phyloP scores from a whole-genome alignment of 2,888 invertebrate species.

The Vandiemenella viatica region DNA sequence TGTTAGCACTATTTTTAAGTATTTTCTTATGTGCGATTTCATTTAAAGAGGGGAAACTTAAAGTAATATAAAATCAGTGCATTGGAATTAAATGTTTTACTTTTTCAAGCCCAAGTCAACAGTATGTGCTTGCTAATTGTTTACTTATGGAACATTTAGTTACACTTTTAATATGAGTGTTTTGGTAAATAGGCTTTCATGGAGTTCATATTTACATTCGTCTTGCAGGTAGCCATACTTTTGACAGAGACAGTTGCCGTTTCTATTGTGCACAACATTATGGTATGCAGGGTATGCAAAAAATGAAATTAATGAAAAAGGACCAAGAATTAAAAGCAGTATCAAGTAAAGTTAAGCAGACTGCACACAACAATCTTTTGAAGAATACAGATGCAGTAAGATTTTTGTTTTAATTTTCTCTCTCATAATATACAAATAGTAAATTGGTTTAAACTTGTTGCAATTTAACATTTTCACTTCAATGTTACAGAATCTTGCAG shows the following conservation, averaged over 20 bases:
- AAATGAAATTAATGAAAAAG: conserved; percentile 17
- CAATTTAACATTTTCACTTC: too few species aligned
- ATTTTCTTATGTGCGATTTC: background rate
- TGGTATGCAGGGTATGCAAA: conserved; percentile 39
- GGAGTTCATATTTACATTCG: conserved; percentile 1
- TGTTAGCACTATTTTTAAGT: background rate
- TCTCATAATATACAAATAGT: too few species aligned
- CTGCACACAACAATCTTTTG: too few species aligned
- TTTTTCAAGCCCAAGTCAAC: background rate
- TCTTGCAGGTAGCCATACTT: conserved; percentile 45
- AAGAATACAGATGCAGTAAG: too few species aligned
- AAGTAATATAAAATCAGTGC: too few species aligned
- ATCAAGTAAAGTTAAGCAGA: conserved; percentile 26
- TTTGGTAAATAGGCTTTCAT: too few species aligned
- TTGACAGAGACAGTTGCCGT: conserved; percentile 50
- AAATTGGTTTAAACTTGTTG: too few species aligned
- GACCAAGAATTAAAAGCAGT: conserved; percentile 18
- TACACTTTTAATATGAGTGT: too few species aligned
- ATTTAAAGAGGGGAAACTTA: too few species aligned
- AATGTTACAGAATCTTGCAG: too few species aligned
- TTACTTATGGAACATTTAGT: background rate
- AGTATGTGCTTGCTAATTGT: background rate
- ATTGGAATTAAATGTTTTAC: background rate
- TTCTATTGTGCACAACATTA: conserved; percentile 67
- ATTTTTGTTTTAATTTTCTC: too few species aligned